phyloP scores from a whole-genome alignment of 2,113 vertebrate genomes.

The Origma solitaria region DNA sequence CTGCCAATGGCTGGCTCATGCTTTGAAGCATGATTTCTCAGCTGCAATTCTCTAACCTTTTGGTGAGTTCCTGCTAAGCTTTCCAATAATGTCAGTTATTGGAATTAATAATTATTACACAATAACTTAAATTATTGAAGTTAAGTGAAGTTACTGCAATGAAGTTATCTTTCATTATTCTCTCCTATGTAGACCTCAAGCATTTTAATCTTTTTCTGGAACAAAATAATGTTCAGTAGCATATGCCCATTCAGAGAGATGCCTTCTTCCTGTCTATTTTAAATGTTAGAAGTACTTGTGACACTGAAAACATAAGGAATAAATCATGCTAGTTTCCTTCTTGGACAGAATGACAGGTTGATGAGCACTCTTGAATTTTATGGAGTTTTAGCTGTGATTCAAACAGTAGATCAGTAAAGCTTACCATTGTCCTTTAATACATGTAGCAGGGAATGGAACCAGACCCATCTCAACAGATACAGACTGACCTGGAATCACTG shows the following conservation, averaged over 20 bases:
- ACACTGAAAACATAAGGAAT: background rate
- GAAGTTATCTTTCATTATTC: background rate
- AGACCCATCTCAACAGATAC: background rate
- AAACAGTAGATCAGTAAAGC: background rate
- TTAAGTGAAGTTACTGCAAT: background rate
- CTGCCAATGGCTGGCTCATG: background rate
- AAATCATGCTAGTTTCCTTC: background rate
- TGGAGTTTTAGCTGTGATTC: background rate
- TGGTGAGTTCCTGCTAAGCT: background rate
- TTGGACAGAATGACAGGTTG: background rate
- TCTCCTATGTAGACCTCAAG: background rate
- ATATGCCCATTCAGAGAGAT: background rate
- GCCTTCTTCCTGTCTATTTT: background rate
- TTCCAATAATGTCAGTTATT: background rate
- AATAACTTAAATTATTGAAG: background rate
- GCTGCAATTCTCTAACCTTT: background rate
- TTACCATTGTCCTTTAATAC: background rate
- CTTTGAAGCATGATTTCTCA: background rate
- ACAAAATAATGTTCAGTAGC: background rate
- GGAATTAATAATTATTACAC: background rate
- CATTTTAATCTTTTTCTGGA: background rate
- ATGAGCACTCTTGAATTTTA: background rate
- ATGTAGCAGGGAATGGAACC: background rate
- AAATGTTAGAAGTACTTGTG: background rate
- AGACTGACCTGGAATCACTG: background rate